Conservation (phyloP, 2,888 invertebrate species). For the Sialis lutaria region DNA sequence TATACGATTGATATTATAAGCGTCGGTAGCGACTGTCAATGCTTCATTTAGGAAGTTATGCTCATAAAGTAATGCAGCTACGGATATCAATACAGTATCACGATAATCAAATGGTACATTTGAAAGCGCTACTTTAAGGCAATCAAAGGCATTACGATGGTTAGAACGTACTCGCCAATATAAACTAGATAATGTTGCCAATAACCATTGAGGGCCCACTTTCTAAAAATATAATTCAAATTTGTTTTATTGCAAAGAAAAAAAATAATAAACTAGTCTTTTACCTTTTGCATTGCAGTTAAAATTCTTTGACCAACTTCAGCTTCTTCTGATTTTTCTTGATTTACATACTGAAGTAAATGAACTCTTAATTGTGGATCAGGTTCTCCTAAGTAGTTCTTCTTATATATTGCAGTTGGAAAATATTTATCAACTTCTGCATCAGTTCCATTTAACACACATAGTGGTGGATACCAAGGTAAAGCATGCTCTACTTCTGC, state of each 20-base stretch:
- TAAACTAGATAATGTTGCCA: constrained; percentile 53
- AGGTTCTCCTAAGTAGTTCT: constrained; percentile 13
- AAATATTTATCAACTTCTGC: constrained; percentile 20
- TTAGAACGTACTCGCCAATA: constrained; percentile 64
- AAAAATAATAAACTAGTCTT: constrained; percentile 6
- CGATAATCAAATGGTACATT: constrained; percentile 36
- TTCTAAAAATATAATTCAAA: constrained; percentile 30
- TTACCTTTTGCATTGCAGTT: constrained; percentile 47
- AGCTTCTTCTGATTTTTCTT: constrained; percentile 33
- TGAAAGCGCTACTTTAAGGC: constrained; percentile 42
- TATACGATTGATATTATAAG: constrained; percentile 38
- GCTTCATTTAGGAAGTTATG: constrained; percentile 48
- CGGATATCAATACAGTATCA: constrained; percentile 49
- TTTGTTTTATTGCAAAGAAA: constrained; percentile 7
- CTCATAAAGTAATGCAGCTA: constrained; percentile 50
- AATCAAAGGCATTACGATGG: constrained; percentile 47
- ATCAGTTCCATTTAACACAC: constrained; percentile 25
- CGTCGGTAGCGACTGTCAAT: constrained; percentile 38
- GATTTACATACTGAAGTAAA: constrained; percentile 22
- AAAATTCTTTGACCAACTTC: constrained; percentile 66
- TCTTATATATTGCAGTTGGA: constrained; percentile 18
- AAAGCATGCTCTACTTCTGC: constrained; percentile 43
- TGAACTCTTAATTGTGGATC: constrained; percentile 17
- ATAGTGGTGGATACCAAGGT: constrained; percentile 64
- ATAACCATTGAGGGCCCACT: constrained; percentile 54